These are phyloP conservation scores for Hipposideros larvatus DNA, from an alignment of 2,797 vertebrate genomes.

Conservation along the genomic window DNA sequence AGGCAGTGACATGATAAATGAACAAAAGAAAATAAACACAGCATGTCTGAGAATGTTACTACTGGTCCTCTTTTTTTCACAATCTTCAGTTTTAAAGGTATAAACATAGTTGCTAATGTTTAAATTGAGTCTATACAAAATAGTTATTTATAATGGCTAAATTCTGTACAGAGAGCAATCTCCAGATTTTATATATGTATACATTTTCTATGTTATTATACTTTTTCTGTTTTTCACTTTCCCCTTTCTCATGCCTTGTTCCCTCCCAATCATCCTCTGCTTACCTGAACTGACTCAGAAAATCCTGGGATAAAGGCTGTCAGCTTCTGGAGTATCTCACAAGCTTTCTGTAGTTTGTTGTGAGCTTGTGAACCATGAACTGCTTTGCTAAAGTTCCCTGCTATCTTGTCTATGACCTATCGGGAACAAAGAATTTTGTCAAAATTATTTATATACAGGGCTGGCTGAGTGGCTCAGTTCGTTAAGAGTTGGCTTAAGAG, in stretches of 20 bases:
- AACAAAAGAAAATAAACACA: not conserved
- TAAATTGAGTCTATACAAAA: not conserved
- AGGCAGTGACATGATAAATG: not conserved
- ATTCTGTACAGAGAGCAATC: not conserved
- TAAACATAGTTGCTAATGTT: not conserved
- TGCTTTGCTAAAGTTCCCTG: not conserved
- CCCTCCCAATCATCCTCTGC: not conserved
- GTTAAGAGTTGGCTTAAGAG: no score
- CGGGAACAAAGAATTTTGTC: constrained; percentile 17
- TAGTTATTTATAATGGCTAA: not conserved
- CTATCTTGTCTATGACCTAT: constrained; percentile 46
- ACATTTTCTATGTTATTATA: not conserved
- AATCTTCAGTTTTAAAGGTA: not conserved
- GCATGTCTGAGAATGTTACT: not conserved
- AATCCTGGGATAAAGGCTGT: not conserved
- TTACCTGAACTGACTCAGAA: constrained; percentile 73
- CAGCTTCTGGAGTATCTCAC: constrained; percentile 54
- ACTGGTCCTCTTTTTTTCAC: not conserved
- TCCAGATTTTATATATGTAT: not conserved
- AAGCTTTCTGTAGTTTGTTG: constrained; percentile 47
- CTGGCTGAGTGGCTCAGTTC: no score
- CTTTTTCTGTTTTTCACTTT: not conserved
- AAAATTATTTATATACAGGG: not conserved
- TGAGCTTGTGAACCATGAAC: not conserved
- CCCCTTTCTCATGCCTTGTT: not conserved